Conservation (phyloP, 2,797 vertebrate genomes). For the Setipinna tenuifilis region DNA sequence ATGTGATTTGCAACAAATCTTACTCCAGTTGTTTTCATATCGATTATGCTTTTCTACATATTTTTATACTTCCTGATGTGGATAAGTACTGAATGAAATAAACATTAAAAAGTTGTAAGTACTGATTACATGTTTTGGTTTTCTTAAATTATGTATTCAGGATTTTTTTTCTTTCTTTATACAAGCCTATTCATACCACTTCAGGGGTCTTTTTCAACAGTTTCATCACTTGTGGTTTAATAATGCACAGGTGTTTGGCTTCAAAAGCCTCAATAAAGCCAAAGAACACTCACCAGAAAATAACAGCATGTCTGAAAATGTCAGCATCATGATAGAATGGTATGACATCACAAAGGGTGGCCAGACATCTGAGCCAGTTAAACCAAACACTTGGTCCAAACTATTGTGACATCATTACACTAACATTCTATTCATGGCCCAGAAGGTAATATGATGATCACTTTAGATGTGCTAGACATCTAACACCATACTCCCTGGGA, state of each 20-base stretch:
- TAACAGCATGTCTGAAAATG: not conserved
- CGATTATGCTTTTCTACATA: not conserved
- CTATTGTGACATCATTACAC: not conserved
- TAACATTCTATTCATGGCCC: not conserved
- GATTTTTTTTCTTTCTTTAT: not conserved
- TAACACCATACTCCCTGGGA: not conserved
- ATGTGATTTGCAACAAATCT: slow-evolving; percentile 26
- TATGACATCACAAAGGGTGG: slow-evolving; percentile 14
- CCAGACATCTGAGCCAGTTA: not conserved
- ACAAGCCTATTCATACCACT: not conserved
- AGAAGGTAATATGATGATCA: not conserved
- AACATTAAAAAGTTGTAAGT: no score
- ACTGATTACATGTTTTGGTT: not conserved
- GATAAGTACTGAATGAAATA: not conserved
- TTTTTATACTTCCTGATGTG: not conserved
- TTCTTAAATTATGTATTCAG: not conserved
- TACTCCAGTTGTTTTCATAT: not conserved
- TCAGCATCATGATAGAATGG: slow-evolving; percentile 3
- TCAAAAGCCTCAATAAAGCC: not conserved
- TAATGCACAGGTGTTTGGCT: slow-evolving; percentile 3
- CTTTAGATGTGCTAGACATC: not conserved
- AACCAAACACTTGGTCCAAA: not conserved
- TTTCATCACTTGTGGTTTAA: slow-evolving; percentile 24
- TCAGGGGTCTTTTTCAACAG: slow-evolving; percentile 4
- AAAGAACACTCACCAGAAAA: not conserved